phyloP scores from a whole-genome alignment of 2,113 vertebrate genomes.

The Tretioscincus oriximinensis region DNA sequence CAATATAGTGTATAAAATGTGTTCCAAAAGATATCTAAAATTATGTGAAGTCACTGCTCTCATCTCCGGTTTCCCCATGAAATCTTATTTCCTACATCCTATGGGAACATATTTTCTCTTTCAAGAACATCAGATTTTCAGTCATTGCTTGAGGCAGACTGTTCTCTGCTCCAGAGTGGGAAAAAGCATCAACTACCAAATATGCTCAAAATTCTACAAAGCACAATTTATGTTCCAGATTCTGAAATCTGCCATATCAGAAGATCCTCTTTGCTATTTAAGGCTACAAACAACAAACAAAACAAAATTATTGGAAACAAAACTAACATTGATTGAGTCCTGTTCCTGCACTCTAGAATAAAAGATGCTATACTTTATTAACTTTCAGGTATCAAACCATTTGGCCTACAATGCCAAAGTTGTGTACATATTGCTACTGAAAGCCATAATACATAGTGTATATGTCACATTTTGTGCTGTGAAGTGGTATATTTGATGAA shows the following conservation, averaged over 20 bases:
- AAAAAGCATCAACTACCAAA: background rate
- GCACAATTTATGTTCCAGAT: background rate
- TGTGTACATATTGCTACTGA: too few species aligned
- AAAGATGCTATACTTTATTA: background rate
- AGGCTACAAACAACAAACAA: background rate
- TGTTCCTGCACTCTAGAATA: background rate
- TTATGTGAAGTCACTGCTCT: background rate
- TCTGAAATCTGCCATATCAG: background rate
- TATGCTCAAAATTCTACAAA: background rate
- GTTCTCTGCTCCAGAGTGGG: background rate
- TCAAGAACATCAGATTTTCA: slow-evolving; percentile 14
- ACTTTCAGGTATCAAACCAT: background rate
- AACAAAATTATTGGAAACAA: background rate
- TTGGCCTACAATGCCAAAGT: background rate
- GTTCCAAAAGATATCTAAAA: background rate
- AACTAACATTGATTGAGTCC: background rate
- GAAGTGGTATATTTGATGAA: too few species aligned
- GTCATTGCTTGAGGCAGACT: slow-evolving; percentile 7
- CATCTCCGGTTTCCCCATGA: background rate
- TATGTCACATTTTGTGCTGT: too few species aligned
- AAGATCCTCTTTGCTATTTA: background rate
- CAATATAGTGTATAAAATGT: background rate
- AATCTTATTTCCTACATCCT: background rate
- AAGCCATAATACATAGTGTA: too few species aligned
- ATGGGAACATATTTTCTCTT: background rate